Conservation (phyloP, 2,113 vertebrate species). For the Colaptes auratus region DNA sequence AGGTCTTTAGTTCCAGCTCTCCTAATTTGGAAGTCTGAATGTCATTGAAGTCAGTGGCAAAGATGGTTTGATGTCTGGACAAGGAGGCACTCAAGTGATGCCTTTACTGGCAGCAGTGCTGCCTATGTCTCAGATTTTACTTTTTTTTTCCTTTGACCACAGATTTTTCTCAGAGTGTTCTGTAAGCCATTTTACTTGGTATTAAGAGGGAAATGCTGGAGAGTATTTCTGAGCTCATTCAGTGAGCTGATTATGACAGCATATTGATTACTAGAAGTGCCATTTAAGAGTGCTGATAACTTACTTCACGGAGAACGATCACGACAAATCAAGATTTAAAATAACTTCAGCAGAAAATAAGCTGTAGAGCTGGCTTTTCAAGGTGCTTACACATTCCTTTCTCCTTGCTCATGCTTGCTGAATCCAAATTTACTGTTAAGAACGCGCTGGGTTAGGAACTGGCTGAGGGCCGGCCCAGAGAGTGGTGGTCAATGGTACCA, state of each 20-base stretch:
- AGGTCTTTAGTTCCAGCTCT: not conserved
- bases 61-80: not conserved
- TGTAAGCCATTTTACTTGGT: not conserved
- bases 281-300: not conserved
- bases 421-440: not conserved
- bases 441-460: too few species aligned
- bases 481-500: too few species aligned
- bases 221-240: not conserved
- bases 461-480: too few species aligned
- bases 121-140: not conserved
- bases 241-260: not conserved
- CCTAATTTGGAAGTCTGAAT: not conserved
- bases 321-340: not conserved
- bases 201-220: not conserved
- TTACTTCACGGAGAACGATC: not conserved
- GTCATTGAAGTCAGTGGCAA: not conserved
- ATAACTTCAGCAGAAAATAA: not conserved
- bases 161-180: not conserved
- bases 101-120: not conserved
- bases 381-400: not conserved
- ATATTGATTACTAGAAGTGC: not conserved
- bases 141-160: not conserved
- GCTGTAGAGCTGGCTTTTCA: not conserved
- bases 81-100: not conserved
- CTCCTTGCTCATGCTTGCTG: not conserved